Percentiles rank a stretch among this genome's conserved stretches.
Conservation (phyloP, 2,797 vertebrate species). For the Halcyon badia region DNA sequence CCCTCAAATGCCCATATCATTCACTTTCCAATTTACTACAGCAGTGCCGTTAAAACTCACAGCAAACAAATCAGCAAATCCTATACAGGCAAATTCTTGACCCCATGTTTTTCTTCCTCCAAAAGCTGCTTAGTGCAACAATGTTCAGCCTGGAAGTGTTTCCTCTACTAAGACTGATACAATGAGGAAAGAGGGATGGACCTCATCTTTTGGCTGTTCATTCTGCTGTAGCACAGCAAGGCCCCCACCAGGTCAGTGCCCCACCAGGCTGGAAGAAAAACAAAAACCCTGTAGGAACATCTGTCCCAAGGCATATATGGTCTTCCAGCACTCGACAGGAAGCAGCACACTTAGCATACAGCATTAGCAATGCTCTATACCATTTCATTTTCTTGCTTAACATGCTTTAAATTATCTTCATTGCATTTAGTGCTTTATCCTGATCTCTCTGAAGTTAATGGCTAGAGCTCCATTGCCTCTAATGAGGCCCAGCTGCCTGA, state of each 20-base stretch:
- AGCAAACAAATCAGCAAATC: neutral
- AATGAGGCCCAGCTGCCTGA: slow-evolving; percentile 30
- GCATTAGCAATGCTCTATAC: neutral
- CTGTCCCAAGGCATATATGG: neutral
- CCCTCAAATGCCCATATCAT: accelerated
- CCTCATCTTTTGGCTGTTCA: neutral
- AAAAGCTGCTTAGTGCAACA: neutral
- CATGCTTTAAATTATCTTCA: slow-evolving; percentile 18
- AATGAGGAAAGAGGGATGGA: neutral
- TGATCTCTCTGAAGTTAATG: slow-evolving; percentile 41
- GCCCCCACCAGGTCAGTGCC: no score
- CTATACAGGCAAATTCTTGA: neutral
- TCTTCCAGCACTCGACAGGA: neutral
- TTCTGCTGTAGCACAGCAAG: neutral
- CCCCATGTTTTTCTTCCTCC: accelerated
- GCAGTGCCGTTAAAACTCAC: neutral
- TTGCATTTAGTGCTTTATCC: neutral
- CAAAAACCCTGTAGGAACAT: neutral
- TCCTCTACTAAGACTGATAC: neutral
- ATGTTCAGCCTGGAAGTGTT: neutral
- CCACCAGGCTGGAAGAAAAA: accelerated
- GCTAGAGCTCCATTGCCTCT: neutral
- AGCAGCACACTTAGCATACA: neutral
- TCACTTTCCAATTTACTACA: neutral
- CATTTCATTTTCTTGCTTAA: neutral